These are phyloP conservation scores for Psittacula derbiana DNA, from an alignment of 2,797 vertebrate genomes.

Conservation along the genomic window DNA sequence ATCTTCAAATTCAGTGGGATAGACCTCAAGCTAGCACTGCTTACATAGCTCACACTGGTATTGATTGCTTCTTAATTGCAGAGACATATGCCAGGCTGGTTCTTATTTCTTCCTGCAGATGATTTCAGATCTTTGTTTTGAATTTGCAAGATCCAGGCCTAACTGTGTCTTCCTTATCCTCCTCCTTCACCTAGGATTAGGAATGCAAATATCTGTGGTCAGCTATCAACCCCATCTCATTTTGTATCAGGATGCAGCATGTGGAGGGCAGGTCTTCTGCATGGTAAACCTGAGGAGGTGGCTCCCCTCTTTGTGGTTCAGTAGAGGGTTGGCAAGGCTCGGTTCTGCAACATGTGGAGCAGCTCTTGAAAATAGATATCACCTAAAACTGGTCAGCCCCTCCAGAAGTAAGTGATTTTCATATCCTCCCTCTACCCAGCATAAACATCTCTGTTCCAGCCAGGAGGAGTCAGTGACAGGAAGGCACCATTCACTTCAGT, in stretches of 20 bases:
- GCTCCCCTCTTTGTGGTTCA: background rate
- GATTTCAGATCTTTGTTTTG: background rate
- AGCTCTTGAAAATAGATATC: background rate
- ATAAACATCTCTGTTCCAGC: background rate
- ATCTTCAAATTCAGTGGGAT: background rate
- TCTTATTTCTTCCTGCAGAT: background rate
- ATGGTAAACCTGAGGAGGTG: background rate
- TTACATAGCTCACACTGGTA: background rate
- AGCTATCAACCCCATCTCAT: background rate
- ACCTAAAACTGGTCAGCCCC: background rate
- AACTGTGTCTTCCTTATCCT: background rate
- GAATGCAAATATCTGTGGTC: background rate
- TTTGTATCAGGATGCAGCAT: background rate
- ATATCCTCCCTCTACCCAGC: background rate
- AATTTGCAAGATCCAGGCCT: background rate
- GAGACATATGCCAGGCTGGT: background rate
- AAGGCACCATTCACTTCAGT: background rate
- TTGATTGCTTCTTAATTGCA: background rate
- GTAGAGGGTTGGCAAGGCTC: background rate
- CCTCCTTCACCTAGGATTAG: background rate
- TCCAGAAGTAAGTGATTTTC: background rate
- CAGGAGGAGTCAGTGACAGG: background rate
- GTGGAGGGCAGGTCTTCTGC: background rate
- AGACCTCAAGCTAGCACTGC: background rate
- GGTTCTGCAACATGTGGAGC: accelerated